phyloP scores from a whole-genome alignment of 2,113 vertebrate species.

The Cyphomyrus discorhynchus region DNA sequence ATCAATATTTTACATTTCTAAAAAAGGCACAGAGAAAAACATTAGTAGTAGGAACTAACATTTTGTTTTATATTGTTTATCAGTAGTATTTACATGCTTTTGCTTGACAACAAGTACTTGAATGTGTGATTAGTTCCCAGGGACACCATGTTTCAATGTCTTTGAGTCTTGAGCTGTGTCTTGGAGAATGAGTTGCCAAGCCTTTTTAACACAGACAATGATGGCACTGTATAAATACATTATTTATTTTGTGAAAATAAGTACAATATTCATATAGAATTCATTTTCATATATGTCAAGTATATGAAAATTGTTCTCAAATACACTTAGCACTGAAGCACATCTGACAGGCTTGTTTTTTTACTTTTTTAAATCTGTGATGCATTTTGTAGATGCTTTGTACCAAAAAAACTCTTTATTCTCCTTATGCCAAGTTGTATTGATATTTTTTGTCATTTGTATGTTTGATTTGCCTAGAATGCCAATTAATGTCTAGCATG shows the following conservation, averaged over 20 bases:
- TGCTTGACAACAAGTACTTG: conserved; percentile 51
- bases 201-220: conserved; percentile 57
- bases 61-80: conserved; percentile 55
- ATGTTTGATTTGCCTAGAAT: background rate
- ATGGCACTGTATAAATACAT: conserved; percentile 56
- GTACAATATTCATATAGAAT: conserved; percentile 6
- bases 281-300: conserved; percentile 26
- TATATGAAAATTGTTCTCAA: conserved; percentile 53
- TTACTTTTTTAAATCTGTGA: conserved; percentile 51
- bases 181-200: conserved; percentile 71
- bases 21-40: conserved; percentile 35
- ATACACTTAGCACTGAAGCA: conserved; percentile 38
- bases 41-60: conserved; percentile 45
- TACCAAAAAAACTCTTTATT: conserved; percentile 50
- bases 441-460: conserved; percentile 1
- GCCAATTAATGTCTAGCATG: background rate
- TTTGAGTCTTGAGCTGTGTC: conserved; percentile 57
- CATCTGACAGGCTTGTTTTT: conserved; percentile 56
- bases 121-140: conserved; percentile 45
- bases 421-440: conserved; percentile 20
- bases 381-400: conserved; percentile 65
- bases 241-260: conserved; percentile 61
- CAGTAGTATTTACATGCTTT: conserved; percentile 48
- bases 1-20: conserved; percentile 33
- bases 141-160: conserved; percentile 48